Base-by-base conservation (phyloP, 2,797 vertebrate species). In the Cuniculus paca region DNA sequence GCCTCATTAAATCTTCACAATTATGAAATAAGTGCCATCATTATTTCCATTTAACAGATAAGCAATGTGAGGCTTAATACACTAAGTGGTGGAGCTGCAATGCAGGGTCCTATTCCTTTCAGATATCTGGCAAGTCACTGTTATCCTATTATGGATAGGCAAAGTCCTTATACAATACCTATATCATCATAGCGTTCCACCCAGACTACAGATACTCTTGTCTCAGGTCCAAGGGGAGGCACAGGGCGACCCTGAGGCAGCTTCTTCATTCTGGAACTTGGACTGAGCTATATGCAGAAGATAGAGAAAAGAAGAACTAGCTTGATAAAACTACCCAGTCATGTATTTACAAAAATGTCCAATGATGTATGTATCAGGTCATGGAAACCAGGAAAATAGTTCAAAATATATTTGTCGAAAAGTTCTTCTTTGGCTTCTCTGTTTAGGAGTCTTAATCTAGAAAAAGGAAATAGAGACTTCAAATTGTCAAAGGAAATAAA, bases 101-200 rank as follows among this genome's bases (percentile, higher is more conserved):
- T 65, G 34, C 26, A 83, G 80, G 2, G 74, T 50, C 36, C 42
- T 2, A n/a, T n/a, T 94, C 45, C 39, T 74, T 70, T 54, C 39
- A 91, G 39, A 89, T 48, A 90, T n/a, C 70, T 72, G 56, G 56
- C 16, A 89, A 63, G 11, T 74, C 65, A 58, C 48, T 85, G 5
- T 56, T 81, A 94, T 4, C 87, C 56, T 48, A 45, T 3, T 77
- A 86, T 0, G 1, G 90, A 82, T 13, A 83, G 60, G 82, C 34
- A 60, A 31, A 60, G 68, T 72, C 36, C 56, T 74, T 17, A 97
- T 95, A 0, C 70, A 91, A 91, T 99, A 99, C 99, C 99, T 87
- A 99, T 99, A 96, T 99, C 99, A 98, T 99, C 99, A 26, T 99
- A 99, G 95, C 99, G 99, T 84, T 99, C 99, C 96, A 99, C 99